These are phyloP conservation scores for Lepeophtheirus salmonis DNA, from an alignment of 1,140 invertebrate genomes.

Conservation along the genomic window DNA sequence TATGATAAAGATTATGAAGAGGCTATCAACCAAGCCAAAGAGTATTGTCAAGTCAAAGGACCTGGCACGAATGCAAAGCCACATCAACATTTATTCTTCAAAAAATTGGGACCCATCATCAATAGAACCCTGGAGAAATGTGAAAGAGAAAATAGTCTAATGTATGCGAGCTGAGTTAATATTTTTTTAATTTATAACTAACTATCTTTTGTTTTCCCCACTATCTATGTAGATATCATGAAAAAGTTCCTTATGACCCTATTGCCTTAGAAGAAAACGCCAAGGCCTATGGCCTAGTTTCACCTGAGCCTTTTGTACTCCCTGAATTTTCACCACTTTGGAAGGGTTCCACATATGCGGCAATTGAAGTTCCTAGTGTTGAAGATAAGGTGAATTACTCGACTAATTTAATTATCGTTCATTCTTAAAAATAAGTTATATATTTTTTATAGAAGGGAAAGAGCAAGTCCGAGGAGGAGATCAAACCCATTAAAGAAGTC, in stretches of 20 bases:
- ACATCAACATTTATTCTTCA: constrained; percentile 45
- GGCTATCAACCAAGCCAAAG: constrained; percentile 36
- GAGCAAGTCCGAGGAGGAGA: constrained; percentile 24
- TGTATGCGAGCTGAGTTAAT: constrained; percentile 30
- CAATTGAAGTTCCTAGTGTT: constrained; percentile 35
- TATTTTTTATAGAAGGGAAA: neutral
- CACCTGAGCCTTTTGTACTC: constrained; percentile 40
- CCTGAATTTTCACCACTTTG: constrained; percentile 36
- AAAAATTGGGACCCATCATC: constrained; percentile 38
- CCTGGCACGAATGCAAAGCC: constrained; percentile 39
- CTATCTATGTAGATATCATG: constrained; percentile 38
- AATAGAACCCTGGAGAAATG: constrained; percentile 46
- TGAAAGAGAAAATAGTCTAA: constrained; percentile 49
- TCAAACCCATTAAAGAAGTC: constrained; percentile 45
- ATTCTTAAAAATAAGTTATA: neutral
- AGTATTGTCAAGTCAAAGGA: constrained; percentile 41
- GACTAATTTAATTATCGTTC: constrained; percentile 23
- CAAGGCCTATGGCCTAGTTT: constrained; percentile 45
- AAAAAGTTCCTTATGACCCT: constrained; percentile 41
- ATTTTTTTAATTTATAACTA: neutral
- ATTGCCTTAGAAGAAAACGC: constrained; percentile 40
- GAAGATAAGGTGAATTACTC: constrained; percentile 21
- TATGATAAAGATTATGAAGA: constrained; percentile 37
- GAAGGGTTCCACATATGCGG: constrained; percentile 36
- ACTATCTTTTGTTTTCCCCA: constrained; percentile 15